Evolutionary conservation across 1,140 invertebrate species (phyloP).

Genomic region (Lordiphosa collinella): DNA sequence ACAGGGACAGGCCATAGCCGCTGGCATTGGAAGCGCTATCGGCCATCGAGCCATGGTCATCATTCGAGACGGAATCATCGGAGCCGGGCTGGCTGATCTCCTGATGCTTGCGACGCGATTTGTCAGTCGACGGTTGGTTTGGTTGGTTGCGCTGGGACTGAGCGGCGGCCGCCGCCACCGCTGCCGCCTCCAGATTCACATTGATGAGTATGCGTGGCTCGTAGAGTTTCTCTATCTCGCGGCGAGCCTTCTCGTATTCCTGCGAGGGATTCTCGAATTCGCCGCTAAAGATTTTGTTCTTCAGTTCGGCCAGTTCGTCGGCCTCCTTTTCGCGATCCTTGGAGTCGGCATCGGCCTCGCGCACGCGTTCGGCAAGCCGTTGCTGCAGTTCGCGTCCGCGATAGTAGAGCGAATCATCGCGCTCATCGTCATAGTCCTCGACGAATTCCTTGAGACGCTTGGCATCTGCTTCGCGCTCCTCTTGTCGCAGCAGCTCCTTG

Average conservation of each 20-base stretch:
- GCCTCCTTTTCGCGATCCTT: constrained; percentile 94
- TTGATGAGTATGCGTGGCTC: constrained; percentile 89
- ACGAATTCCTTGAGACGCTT: constrained; percentile 97
- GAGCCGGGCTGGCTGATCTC: constrained; percentile 16
- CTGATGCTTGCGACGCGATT: constrained; percentile 27
- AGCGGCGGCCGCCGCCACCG: background rate
- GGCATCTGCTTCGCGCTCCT: constrained; percentile 93
- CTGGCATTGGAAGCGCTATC: constrained; percentile 65
- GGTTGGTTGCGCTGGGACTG: background rate
- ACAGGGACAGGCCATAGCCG: constrained; percentile 22
- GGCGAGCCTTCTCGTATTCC: constrained; percentile 88
- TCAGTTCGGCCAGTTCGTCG: constrained; percentile 95
- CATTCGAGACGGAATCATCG: constrained; percentile 68
- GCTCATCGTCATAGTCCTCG: constrained; percentile 99
- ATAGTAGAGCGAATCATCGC: constrained; percentile 98
- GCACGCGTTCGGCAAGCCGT: constrained; percentile 92
- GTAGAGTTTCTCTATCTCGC: constrained; percentile 90
- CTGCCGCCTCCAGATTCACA: constrained; percentile 79
- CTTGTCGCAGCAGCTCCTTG: constrained; percentile 90
- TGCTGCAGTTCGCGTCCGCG: constrained; percentile 93
- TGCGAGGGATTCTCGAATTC: constrained; percentile 86
- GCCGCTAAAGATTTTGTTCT: constrained; percentile 89
- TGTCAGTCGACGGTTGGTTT: constrained; percentile 4
- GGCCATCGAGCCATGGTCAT: constrained; percentile 51
- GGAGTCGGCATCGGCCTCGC: constrained; percentile 94